phyloP scores from a whole-genome alignment of 2,113 vertebrate genomes.

The Nematolebias whitei region DNA sequence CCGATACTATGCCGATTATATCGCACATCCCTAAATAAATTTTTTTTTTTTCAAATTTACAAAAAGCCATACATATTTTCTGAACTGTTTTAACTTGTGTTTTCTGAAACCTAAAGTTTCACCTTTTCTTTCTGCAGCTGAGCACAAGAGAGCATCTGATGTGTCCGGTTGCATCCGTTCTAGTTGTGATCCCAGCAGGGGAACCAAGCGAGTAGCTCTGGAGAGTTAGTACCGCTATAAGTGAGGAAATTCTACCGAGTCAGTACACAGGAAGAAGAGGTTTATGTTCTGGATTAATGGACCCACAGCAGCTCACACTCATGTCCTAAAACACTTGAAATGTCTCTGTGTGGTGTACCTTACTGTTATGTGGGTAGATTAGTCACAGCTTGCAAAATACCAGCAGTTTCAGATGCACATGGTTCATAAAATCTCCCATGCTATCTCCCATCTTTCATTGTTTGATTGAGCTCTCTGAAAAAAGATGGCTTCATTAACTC shows the following conservation, averaged over 20 bases:
- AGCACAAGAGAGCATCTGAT: conserved; percentile 1
- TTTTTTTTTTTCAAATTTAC: too few relatives aligned
- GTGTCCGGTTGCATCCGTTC: conserved; percentile 21
- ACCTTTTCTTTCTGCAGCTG: conserved; percentile 1
- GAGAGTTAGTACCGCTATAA: too few relatives aligned
- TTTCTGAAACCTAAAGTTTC: conserved; percentile 15
- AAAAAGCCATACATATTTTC: not conserved
- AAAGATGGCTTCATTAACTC: conserved; percentile 29
- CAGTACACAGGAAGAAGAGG: not conserved
- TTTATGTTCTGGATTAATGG: conserved; percentile 4
- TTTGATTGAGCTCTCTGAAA: too few relatives aligned
- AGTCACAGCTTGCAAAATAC: conserved; percentile 17
- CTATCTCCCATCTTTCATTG: too few relatives aligned
- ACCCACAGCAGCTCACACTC: not conserved
- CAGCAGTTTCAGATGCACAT: too few relatives aligned
- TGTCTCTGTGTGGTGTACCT: not conserved
- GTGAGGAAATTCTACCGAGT: not conserved
- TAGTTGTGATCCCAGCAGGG: conserved; percentile 19
- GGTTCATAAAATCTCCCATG: too few relatives aligned
- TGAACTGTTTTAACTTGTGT: not conserved
- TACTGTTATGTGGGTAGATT: conserved; percentile 12
- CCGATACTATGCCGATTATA: too few relatives aligned
- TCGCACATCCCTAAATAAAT: too few relatives aligned
- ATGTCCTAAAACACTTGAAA: conserved; percentile 1
- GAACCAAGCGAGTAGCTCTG: conserved; percentile 5